phyloP scores from a whole-genome alignment of 2,888 invertebrate species.

The Alloscopus bannaensis region DNA sequence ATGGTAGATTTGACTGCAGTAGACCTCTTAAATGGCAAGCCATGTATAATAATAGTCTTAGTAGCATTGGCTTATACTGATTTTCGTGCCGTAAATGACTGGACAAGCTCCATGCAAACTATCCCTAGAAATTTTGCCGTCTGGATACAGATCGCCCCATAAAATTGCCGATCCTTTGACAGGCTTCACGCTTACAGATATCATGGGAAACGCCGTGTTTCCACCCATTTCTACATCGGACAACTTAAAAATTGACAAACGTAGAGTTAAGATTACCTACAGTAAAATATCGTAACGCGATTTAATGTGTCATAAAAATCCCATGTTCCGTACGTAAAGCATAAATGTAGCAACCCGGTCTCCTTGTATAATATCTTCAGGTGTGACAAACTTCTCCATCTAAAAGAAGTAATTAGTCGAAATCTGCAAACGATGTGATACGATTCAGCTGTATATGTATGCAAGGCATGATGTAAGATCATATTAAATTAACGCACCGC shows the following conservation, averaged over 20 bases:
- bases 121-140: constrained; percentile 75
- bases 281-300: not conserved
- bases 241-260: constrained; percentile 36
- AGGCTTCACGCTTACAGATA: constrained; percentile 74
- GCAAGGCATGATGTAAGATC: too few species aligned
- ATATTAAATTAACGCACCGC: constrained; percentile 30
- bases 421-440: not conserved
- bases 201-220: constrained; percentile 74
- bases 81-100: constrained; percentile 76
- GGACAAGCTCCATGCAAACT: constrained; percentile 78
- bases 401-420: constrained; percentile 20
- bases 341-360: constrained; percentile 74
- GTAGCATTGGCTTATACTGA: constrained; percentile 74
- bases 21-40: too few species aligned
- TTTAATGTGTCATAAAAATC: not conserved
- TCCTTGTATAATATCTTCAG: constrained; percentile 61
- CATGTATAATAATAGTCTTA: too few species aligned
- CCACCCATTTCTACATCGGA: constrained; percentile 73
- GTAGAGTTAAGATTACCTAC: not conserved
- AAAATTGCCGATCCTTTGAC: constrained; percentile 76
- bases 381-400: constrained; percentile 39
- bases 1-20: constrained; percentile 12
- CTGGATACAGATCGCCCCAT: constrained; percentile 76
- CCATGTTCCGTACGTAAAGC: constrained; percentile 73
- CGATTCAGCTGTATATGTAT: too few species aligned